Conservation (phyloP, 2,888 invertebrate species). For the Biston betularia region DNA sequence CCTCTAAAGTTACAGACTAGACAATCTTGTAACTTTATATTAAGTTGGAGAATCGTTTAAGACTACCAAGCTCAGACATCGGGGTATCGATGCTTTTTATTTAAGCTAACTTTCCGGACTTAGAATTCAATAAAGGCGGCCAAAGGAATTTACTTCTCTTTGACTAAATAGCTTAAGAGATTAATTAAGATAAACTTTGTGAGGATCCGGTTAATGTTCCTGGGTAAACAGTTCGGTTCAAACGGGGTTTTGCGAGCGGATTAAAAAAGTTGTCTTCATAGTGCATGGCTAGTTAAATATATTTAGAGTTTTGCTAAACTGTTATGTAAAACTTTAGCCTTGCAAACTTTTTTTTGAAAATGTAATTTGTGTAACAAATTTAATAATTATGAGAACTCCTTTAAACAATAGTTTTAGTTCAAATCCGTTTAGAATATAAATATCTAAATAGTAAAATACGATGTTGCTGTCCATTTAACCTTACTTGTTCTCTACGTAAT, state of each 20-base stretch:
- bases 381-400: too few species aligned
- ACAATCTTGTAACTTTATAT: slow-evolving; percentile 75
- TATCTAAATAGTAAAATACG: too few species aligned
- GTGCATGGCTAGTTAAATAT: slow-evolving; percentile 24
- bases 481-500: too few species aligned
- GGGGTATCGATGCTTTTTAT: slow-evolving; percentile 79
- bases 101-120: slow-evolving; percentile 77
- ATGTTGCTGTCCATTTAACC: too few species aligned
- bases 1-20: slow-evolving; percentile 58
- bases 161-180: slow-evolving; percentile 82
- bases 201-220: slow-evolving; percentile 64
- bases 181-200: slow-evolving; percentile 79
- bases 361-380: too few species aligned
- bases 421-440: too few species aligned
- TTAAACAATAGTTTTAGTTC: too few species aligned
- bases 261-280: slow-evolving; percentile 29
- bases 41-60: slow-evolving; percentile 76
- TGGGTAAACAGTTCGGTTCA: slow-evolving; percentile 65
- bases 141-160: slow-evolving; percentile 80
- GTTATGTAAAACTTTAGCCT: neutral
- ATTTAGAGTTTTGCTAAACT: slow-evolving; percentile 8
- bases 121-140: slow-evolving; percentile 80
- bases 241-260: slow-evolving; percentile 50
- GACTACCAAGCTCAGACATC: slow-evolving; percentile 69
- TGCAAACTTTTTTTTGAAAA: neutral